Base-by-base conservation (phyloP, 2,888 invertebrate species). In the Allolobophora icterica region DNA sequence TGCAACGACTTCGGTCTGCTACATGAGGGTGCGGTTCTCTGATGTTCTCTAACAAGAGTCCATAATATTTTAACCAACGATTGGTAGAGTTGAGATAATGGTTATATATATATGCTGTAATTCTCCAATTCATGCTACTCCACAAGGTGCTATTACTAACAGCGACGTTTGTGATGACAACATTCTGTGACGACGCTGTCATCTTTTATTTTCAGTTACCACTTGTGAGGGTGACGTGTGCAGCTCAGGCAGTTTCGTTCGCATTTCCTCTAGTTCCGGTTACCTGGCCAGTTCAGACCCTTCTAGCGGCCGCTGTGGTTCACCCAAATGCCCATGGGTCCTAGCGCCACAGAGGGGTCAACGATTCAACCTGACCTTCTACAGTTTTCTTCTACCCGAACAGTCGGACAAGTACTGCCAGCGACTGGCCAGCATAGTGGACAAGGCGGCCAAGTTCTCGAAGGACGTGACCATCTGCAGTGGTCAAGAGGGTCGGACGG, bases 381-480 rank as follows among this genome's bases (percentile, higher is more conserved):
- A 89, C 89, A 71, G 58, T 35, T 89, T 89, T 45, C 30, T 89
- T 2, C 8, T 45, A n/a, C 42, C 42, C 35, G 52, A 42, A n/a
- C 45, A 52, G 89, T 33, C 42, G n/a, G 89, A 89, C 38, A 89
- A 52, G 52, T 45, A 45, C n/a, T 92, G 92, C 87, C 89, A 90
- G 33, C 89, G 90, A 45, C 87, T 91, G 91, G 91, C 92, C 45
- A 92, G 40, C 42, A 87, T 92, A 34, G 45, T 90, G 71, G 90
- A 90, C 90, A 89, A 30, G 42, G 89, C 89, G 21, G 90, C 92
- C 35, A 71, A 91, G 52, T 84, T 91, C 33, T 87, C 90, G 71
- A 91, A 90, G 71, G 92, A 92, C 42, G 90, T 92, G 83, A 91
- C 91, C 33, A 35, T 91, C 21, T 92, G 92, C 45, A 89, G 91